Evolutionary conservation across 2,797 vertebrate species (phyloP).

Genomic region (Clarias laeviceps): DNA sequence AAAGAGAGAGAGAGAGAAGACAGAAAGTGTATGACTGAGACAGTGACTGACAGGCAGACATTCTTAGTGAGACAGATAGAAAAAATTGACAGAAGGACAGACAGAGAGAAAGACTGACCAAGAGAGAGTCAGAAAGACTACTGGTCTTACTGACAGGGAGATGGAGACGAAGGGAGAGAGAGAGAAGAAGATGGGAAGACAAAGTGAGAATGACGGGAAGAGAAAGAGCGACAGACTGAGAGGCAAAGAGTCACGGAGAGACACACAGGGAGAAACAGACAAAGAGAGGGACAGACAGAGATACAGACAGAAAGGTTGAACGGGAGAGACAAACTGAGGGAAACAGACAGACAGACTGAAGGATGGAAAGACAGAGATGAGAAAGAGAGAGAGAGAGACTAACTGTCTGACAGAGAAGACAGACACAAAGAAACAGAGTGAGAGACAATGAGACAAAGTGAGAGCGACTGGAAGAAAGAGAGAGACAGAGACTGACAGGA

Average conservation of each 20-base stretch:
- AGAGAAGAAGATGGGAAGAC: not conserved
- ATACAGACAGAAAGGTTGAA: not conserved
- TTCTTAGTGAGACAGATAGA: not conserved
- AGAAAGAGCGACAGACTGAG: not conserved
- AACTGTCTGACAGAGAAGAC: not conserved
- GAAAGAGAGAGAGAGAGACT: not conserved
- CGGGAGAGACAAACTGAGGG: not conserved
- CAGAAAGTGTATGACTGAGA: not conserved
- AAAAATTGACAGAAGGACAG: not conserved
- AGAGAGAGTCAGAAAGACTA: not conserved
- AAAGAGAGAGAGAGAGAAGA: no score
- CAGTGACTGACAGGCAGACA: not conserved
- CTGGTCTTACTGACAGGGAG: not conserved
- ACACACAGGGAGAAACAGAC: not conserved
- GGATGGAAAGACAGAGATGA: not conserved
- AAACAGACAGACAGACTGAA: not conserved
- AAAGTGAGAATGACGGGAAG: not conserved
- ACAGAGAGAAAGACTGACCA: not conserved
- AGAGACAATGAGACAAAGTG: not conserved
- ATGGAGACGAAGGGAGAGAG: not conserved
- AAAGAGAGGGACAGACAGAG: not conserved
- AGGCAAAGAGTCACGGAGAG: not conserved
- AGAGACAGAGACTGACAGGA: not conserved
- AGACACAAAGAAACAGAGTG: not conserved
- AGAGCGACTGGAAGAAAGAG: not conserved